Evolutionary conservation across 2,797 vertebrate genomes (phyloP), one percentile per base, ranked within the genome.

Genomic region (Pseudopleuronectes americanus): DNA sequence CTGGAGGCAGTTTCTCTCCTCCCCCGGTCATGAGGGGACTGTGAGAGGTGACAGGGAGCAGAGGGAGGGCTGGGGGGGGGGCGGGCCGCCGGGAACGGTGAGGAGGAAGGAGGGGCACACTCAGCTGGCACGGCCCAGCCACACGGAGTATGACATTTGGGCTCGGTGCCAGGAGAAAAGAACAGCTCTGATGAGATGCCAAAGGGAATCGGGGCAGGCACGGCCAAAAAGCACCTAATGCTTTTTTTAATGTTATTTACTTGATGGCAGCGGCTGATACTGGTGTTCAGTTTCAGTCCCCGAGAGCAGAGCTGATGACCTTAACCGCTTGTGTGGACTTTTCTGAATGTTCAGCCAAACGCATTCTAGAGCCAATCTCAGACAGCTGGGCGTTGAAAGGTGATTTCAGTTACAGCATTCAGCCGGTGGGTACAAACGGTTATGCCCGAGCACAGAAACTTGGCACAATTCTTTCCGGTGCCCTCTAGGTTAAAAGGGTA

Each of bases 211-310:
- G 22, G 61, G 71, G 68, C 68, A 69, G 75, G 60, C 83, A 74
- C 43, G 68, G 86, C 87, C 82, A 88, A 86, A 92, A 87, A 89
- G 89, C 86, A 88, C 80, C 82, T 87, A 93, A 93, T 90, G 88
- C 85, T 92, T 91, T 93, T 93, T 92, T 90, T 92, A 92, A 93
- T 92, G 91, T 91, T 93, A 92, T 93, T 93, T 84, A 90, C 89
- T 86, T 90, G 90, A 94, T 93, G 84, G 90, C 77, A 77, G 89
- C 54, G 81, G 80, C 70, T 83, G 91, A 90, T 86, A 91, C 71
- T 49, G 70, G 80, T 74, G 60, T 92, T 87, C 36, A 64, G 24
- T 92, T 88, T 86, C 85, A 80, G 71, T 77, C 76, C 76, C 78
- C 76, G 84, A 86, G 84, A 85, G 81, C 80, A 66, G 77, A 87